Conservation (phyloP, 1,140 invertebrate genomes). For the Drosophila bipectinata region DNA sequence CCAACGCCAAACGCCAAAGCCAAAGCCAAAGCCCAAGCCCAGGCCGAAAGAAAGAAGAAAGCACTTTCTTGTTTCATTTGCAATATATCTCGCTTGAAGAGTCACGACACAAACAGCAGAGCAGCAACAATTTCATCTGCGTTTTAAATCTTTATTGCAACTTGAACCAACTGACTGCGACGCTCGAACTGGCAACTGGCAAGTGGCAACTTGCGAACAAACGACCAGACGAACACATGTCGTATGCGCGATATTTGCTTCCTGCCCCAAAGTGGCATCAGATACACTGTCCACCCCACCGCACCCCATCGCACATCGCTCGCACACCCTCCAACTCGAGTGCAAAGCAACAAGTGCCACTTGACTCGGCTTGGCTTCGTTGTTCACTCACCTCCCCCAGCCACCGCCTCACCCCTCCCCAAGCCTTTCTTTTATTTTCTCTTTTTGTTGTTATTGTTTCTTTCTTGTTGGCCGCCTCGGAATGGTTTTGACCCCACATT, state of each 20-base stretch:
- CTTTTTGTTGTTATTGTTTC: constrained; percentile 8
- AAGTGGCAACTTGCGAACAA: constrained; percentile 16
- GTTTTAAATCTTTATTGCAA: constrained; percentile 66
- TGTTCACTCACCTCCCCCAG: not conserved
- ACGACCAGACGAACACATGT: constrained; percentile 35
- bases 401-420: not conserved
- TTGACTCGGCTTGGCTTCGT: constrained; percentile 48
- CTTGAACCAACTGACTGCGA: constrained; percentile 38
- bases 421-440: constrained; percentile 9
- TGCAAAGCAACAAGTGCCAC: constrained; percentile 45
- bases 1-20: constrained; percentile 15
- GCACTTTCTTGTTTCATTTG: constrained; percentile 65
- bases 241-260: constrained; percentile 62
- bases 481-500: constrained; percentile 60
- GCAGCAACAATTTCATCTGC: constrained; percentile 53
- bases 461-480: constrained; percentile 28
- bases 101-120: constrained; percentile 45
- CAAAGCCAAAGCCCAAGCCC: constrained; percentile 21
- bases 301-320: not conserved
- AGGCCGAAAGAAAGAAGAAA: constrained; percentile 52
- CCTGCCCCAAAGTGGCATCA: constrained; percentile 47
- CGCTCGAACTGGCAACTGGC: not conserved
- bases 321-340: constrained; percentile 21
- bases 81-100: constrained; percentile 59
- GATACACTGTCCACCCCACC: constrained; percentile 18